Percentiles rank a stretch among this genome's conserved stretches.
These are phyloP conservation scores for Eupithecia exiguata DNA, from an alignment of 2,888 invertebrate genomes.

Conservation along the genomic window DNA sequence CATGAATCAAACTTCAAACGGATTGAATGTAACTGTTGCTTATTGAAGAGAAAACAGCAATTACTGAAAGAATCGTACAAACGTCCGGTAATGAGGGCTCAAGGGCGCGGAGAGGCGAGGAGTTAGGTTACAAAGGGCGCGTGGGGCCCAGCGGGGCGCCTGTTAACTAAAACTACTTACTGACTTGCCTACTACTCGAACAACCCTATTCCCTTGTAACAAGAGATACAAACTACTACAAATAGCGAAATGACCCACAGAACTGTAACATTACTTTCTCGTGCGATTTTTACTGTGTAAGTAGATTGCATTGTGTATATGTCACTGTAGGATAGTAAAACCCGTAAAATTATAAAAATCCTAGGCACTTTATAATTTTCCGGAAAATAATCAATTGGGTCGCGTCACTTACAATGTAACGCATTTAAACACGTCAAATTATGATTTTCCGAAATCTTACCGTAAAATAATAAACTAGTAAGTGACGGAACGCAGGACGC, in stretches of 20 bases:
- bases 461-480: no score
- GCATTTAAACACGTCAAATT: no score
- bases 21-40: neutral
- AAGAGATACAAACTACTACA: constrained; percentile 10
- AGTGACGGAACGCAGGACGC: no score
- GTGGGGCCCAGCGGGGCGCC: constrained; percentile 38
- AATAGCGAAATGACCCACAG: constrained; percentile 12
- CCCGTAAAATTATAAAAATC: no score
- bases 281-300: constrained; percentile 7
- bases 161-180: constrained; percentile 26
- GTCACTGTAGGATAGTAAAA: no score
- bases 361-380: no score
- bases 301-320: neutral
- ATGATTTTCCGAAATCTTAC: no score
- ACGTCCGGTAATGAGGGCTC: constrained; percentile 35
- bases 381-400: no score
- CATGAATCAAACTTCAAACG: neutral
- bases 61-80: constrained; percentile 27
- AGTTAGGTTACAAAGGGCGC: constrained; percentile 37
- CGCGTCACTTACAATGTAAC: no score
- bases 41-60: constrained; percentile 27
- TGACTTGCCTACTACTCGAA: neutral
- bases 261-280: neutral
- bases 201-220: constrained; percentile 19
- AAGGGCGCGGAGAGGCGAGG: constrained; percentile 25